Percentiles rank a stretch among this genome's conserved stretches.
Conservation (phyloP, 2,113 vertebrate genomes). For the Colossoma macropomum region DNA sequence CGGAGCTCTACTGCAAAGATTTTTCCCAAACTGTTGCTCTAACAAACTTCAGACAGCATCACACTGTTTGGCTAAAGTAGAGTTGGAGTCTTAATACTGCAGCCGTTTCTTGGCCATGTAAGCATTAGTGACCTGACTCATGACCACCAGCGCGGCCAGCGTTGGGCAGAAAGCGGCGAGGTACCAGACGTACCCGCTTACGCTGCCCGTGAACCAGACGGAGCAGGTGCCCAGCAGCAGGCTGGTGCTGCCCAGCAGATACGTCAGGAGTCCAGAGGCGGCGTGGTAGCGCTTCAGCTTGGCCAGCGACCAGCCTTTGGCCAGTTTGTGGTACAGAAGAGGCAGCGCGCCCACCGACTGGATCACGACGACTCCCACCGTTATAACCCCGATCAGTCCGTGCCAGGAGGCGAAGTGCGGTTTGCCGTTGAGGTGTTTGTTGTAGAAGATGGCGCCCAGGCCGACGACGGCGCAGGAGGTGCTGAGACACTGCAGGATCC, state of each 20-base stretch:
- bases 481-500: conserved; percentile 88
- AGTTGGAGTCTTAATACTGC: conserved; percentile 79
- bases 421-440: conserved; percentile 88
- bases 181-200: conserved; percentile 84
- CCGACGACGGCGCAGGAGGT: conserved; percentile 83
- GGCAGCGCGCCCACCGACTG: conserved; percentile 84
- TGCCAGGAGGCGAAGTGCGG: conserved; percentile 92
- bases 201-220: conserved; percentile 85
- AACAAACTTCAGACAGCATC: neutral
- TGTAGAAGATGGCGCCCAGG: conserved; percentile 82
- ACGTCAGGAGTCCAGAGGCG: conserved; percentile 86
- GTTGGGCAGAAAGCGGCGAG: conserved; percentile 82
- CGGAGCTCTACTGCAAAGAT: no score
- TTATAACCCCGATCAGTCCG: conserved; percentile 83
- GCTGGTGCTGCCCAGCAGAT: conserved; percentile 87
- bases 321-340: conserved; percentile 87
- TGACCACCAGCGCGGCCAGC: conserved; percentile 85
- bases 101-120: conserved; percentile 90
- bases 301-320: conserved; percentile 89
- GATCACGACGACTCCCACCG: conserved; percentile 76
- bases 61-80: neutral
- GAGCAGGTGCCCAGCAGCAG: conserved; percentile 89
- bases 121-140: conserved; percentile 92
- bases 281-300: conserved; percentile 94
- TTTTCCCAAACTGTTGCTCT: no score